Evolutionary conservation across 2,113 vertebrate genomes (phyloP).

Genomic region (Mirounga angustirostris): DNA sequence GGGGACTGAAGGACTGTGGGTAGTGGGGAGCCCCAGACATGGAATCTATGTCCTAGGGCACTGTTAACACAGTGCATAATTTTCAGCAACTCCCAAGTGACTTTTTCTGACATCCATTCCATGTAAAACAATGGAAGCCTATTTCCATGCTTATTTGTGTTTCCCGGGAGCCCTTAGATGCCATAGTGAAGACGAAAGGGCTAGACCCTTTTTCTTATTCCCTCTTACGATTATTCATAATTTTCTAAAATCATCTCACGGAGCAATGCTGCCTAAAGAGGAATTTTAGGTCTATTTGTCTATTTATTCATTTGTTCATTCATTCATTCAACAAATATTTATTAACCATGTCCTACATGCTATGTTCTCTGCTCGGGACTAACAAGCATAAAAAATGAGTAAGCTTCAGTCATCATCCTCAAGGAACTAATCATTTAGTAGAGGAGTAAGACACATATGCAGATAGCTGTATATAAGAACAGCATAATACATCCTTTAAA

Average conservation of each 20-base stretch:
- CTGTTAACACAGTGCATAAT: conserved; percentile 34
- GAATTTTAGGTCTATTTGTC: conserved; percentile 28
- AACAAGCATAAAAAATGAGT: conserved; percentile 40
- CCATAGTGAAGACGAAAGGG: conserved; percentile 64
- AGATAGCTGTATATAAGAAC: background rate
- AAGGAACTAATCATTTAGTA: background rate
- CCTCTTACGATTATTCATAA: conserved; percentile 68
- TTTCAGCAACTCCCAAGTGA: conserved; percentile 49
- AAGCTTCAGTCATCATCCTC: background rate
- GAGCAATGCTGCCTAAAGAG: conserved; percentile 11
- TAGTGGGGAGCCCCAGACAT: conserved; percentile 59
- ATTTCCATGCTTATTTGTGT: conserved; percentile 73
- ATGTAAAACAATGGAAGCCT: conserved; percentile 62
- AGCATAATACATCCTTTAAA: background rate
- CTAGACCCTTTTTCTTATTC: conserved; percentile 18
- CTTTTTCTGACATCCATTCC: conserved; percentile 65
- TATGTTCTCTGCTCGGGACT: background rate
- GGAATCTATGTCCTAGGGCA: conserved; percentile 66
- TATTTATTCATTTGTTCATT: background rate
- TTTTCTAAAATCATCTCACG: conserved; percentile 73
- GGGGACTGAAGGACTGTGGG: conserved; percentile 63
- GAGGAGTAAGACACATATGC: background rate
- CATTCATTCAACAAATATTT: background rate
- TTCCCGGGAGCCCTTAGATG: conserved; percentile 43
- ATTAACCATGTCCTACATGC: background rate